Evolutionary conservation across 2,888 invertebrate species (phyloP).

Genomic region (Phytoseiulus persimilis): DNA sequence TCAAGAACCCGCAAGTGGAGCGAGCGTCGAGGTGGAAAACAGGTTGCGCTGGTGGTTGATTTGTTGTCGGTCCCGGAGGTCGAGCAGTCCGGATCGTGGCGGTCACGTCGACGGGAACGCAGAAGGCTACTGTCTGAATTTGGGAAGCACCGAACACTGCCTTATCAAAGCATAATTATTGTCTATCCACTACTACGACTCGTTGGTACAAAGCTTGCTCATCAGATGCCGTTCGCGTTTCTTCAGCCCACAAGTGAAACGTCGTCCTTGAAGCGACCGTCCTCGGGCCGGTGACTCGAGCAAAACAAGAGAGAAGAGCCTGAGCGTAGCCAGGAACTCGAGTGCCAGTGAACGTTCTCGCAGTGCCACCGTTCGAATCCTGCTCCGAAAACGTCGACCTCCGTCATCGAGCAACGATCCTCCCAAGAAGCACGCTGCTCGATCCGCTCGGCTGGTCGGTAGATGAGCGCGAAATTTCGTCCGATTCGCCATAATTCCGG

Average conservation of each 20-base stretch:
- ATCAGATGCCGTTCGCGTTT: not conserved
- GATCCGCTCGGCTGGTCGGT: not conserved
- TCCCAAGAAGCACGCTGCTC: not conserved
- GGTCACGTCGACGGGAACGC: not conserved
- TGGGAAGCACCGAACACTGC: conserved; percentile 20
- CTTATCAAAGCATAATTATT: conserved; percentile 10
- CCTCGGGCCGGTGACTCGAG: no score
- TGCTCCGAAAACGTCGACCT: not conserved
- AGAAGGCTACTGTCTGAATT: not conserved
- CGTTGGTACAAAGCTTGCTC: not conserved
- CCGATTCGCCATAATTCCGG: not conserved
- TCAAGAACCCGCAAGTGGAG: not conserved
- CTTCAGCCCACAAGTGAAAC: not conserved
- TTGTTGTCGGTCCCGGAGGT: not conserved
- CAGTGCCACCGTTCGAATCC: not conserved
- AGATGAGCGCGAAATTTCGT: conserved; percentile 5
- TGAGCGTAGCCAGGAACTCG: not conserved
- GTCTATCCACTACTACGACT: not conserved
- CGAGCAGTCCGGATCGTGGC: not conserved
- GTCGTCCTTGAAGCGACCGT: not conserved
- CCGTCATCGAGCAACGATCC: not conserved
- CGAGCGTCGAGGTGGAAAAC: not conserved
- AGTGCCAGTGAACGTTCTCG: not conserved
- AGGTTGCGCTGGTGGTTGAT: not conserved
- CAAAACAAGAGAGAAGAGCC: no score